Percentiles rank a stretch among this genome's conserved stretches.
These are phyloP conservation scores for Caenorhabditis latens DNA, from an alignment of 1,140 invertebrate species.

Conservation along the genomic window DNA sequence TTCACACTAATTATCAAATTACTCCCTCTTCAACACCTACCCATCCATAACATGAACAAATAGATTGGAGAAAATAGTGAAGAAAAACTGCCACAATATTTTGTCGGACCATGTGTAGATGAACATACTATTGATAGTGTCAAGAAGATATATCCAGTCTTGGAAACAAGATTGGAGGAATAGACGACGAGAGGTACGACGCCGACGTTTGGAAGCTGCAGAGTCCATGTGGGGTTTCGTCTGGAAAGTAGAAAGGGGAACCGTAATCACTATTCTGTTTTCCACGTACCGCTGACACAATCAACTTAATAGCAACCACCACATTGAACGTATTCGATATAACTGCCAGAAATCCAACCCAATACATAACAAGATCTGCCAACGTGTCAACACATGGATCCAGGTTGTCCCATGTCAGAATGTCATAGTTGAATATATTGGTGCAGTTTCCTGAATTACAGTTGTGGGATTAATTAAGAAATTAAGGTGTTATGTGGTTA, in stretches of 20 bases:
- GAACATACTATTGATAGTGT: constrained; percentile 40
- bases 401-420: constrained; percentile 40
- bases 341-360: constrained; percentile 18
- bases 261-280: no score
- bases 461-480: no score
- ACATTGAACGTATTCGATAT: constrained; percentile 34
- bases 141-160: constrained; percentile 24
- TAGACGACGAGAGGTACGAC: neutral
- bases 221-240: constrained; percentile 45
- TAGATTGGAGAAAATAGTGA: constrained; percentile 25
- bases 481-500: neutral
- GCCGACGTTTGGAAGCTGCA: neutral
- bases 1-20: neutral
- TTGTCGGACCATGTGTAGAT: constrained; percentile 2
- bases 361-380: constrained; percentile 17
- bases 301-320: neutral
- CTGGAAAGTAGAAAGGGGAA: neutral
- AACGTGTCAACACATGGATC: constrained; percentile 31
- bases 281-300: constrained; percentile 15
- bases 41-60: constrained; percentile 11
- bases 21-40: neutral
- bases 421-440: constrained; percentile 37
- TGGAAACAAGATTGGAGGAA: constrained; percentile 43
- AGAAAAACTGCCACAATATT: constrained; percentile 28
- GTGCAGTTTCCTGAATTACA: constrained; percentile 15